These are phyloP conservation scores for Mesoclemmys tuberculata DNA, from an alignment of 2,113 vertebrate genomes.

Conservation along the genomic window DNA sequence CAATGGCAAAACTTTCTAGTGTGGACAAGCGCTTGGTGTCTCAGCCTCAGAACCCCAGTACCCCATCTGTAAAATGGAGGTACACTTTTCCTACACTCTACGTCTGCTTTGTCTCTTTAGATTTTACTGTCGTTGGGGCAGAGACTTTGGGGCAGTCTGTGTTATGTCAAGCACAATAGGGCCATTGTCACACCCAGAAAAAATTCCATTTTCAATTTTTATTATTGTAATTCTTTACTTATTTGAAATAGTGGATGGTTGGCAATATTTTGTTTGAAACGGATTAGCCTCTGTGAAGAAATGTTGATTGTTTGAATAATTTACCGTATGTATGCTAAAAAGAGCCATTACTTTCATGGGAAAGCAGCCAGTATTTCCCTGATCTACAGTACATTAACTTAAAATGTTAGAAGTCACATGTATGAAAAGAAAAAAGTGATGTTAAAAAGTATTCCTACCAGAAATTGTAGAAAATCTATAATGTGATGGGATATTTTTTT, in stretches of 20 bases:
- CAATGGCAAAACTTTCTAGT: no score
- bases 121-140: not conserved
- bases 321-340: not conserved
- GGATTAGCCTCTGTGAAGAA: not conserved
- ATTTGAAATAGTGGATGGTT: not conserved
- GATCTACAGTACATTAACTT: not conserved
- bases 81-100: not conserved
- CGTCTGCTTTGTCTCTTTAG: not conserved
- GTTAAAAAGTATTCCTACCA: not conserved
- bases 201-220: no score
- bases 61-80: not conserved
- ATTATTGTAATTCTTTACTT: not conserved
- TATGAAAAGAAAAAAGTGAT: not conserved
- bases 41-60: not conserved
- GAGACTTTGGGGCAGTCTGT: not conserved
- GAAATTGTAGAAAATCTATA: not conserved
- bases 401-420: not conserved
- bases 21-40: no score
- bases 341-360: not conserved
- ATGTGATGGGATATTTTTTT: not conserved
- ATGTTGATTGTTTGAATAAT: not conserved
- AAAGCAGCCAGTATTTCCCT: not conserved
- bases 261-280: not conserved
- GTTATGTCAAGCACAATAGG: not conserved
- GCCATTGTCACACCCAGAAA: not conserved